Base-by-base conservation (phyloP, 2,888 invertebrate genomes). In the Macrostomum cliftonense region DNA sequence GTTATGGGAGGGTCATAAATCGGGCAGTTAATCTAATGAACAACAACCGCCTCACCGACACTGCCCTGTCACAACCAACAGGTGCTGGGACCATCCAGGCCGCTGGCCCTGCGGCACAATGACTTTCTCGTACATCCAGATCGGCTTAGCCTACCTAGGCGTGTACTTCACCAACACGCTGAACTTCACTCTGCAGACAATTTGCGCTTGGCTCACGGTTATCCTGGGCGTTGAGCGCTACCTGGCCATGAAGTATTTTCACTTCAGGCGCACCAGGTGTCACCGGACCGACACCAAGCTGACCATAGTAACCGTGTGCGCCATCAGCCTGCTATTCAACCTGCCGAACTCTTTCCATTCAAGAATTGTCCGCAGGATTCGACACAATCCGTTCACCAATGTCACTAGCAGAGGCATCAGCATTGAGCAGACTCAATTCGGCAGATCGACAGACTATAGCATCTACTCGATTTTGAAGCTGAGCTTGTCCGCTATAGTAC, bases 171-270 rank as follows among this genome's bases (percentile, higher is more conserved):
- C 39, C 13, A 37, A 42, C 16, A 21, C 17, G 12, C 37, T 46
- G 44, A 21, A 38, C 16, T 42, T 42, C 19, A 46, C 43, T 11
- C 21, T 42, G 14, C 40, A 46, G 43, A 46, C 39, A 9, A 38
- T 46, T 4, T 37, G 39, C 20, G 37, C 38, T 9, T 46, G 46
- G 46, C 21, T 46, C 4, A 46, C 46, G 2, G 38, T 38, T 11
- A 21, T 38, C 9, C 46, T 46, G 2, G 39, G 40, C 2, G 11
- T 46, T 14, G 46, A 46, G n/a, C 46, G 46, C n/a, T 46, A 42
- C 38, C 46, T 46, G n/a, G 38, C 46, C 7, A 46, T 46, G 40
- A 36, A 38, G 7, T 46, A 46, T 19, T 42, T 42, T 16, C 40
- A 46, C 14, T 14, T 46, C 12, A 20, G 21, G 16, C 14, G 40